Evolutionary conservation across 1,140 invertebrate species (phyloP), one percentile per base, ranked within the genome.

Genomic region (Stenopsyche tienmushanensis): DNA sequence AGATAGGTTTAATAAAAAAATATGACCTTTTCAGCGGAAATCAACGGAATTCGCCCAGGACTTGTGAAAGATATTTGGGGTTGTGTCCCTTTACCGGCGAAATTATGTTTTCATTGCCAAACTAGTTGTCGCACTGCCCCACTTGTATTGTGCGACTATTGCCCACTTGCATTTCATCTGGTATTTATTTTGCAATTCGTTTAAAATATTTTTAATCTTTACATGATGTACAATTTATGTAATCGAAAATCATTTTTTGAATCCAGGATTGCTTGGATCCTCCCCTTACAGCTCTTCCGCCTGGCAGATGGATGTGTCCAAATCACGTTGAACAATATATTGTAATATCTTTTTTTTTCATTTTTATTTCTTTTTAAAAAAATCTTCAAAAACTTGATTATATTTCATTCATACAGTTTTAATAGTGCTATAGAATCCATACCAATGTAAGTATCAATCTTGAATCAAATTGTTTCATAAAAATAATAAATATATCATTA

Each of bases 241-340:
- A 3, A 50, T 50, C 1, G 5, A 18, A 5, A 18, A 5, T 50
- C 29, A 34, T 34, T 5, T 20, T 50, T 17, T n/a, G 2, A 53
- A 63, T 55, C 60, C 75, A 84, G 81, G 96, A 98, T 75, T 98
- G 96, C 74, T 76, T 98, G 23, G 90, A 96, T 77, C 94, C 95
- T 15, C 96, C 96, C 0, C 78, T 98, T 17, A 92, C 93, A 0
- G 86, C 88, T 3, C 82, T 93, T 64, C 95, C 96, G 1, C 88
- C 88, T 18, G 92, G 90, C 0, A 80, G 88, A 20, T 98, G 96
- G 96, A 97, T 98, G 94, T 98, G 96, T 80, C 95, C 95, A 0
- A 93, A 94, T 79, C 96, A 98, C 80, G 87, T 92, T 1, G 93
- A 98, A 80, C 90, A 94, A 73, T 87, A 88, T 71, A 83, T 96